Evolutionary conservation across 1,140 invertebrate genomes (phyloP), one percentile per base, ranked within the genome.

Genomic region (Hydropsyche tenuis): DNA sequence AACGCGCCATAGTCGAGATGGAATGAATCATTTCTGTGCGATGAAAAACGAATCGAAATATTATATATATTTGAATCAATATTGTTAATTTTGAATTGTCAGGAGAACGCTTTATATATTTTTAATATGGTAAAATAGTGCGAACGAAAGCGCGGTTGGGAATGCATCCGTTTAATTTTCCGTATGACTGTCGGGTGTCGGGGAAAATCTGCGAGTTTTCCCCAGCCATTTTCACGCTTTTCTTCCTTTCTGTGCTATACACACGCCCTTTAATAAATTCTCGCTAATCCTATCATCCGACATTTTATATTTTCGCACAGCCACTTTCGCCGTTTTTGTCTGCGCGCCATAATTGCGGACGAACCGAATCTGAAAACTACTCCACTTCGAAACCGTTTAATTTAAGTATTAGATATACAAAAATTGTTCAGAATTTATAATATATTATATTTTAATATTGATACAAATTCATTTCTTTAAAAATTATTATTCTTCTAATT

Each of bases 241-340:
- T 56, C 48, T 22, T 12, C 42, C 48, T 22, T 22, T 11, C 45
- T 46, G 16, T 43, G 27, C 23, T 27, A 27, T 27, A 27, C 65
- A 25, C 18, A 16, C 45, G 43, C 27, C 68, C 48, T 70, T 70
- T 70, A 51, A 70, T 70, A 70, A 70, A 70, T 70, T 56, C 30
- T 70, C 68, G 48, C 68, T 70, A 70, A 70, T 70, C 68, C 68
- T 70, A 70, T 70, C 68, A 70, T 70, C 68, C 68, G 68, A 70
- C 68, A 70, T 70, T 70, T 70, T 70, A 70, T 70, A 70, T 70
- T 70, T 70, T 70, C 68, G 46, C 68, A 37, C 68, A 70, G 68
- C 68, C 68, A 70, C 68, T 70, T 70, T 70, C 68, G 48, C 68
- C 25, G 68, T 70, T 70, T 70, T 70, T 56, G 68, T 70, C 68